These are phyloP conservation scores for Aphidius colemani DNA, from an alignment of 2,888 invertebrate genomes.

Conservation along the genomic window DNA sequence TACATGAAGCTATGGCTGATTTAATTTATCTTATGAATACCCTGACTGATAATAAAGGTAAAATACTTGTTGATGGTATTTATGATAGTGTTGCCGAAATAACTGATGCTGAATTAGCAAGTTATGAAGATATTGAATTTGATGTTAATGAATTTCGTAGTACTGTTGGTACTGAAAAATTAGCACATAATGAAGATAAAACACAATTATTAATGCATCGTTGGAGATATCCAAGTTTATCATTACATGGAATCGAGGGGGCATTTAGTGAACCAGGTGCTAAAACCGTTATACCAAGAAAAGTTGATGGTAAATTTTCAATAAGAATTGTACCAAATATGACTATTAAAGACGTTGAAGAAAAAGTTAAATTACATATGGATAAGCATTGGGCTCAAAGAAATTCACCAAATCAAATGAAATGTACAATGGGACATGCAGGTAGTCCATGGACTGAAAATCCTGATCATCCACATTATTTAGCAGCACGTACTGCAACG, in stretches of 20 bases:
- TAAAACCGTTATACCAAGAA: conserved; percentile 93
- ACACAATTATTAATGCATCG: conserved; percentile 87
- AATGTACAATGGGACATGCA: conserved; percentile 70
- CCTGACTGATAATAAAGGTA: conserved; percentile 84
- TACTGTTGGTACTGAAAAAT: conserved; percentile 71
- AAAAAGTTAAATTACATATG: conserved; percentile 78
- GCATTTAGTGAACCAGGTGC: conserved; percentile 92
- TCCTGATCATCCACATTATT: conserved; percentile 89
- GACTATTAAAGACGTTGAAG: conserved; percentile 80
- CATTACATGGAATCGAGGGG: conserved; percentile 94
- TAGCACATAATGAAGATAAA: conserved; percentile 81
- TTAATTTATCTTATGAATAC: conserved; percentile 83
- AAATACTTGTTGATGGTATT: conserved; percentile 82
- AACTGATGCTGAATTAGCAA: conserved; percentile 70
- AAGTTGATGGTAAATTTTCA: conserved; percentile 96
- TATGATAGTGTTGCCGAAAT: conserved; percentile 82
- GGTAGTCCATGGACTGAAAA: conserved; percentile 94
- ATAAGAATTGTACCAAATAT: conserved; percentile 96
- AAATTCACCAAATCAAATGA: conserved; percentile 85
- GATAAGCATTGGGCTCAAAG: conserved; percentile 78
- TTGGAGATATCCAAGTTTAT: conserved; percentile 93
- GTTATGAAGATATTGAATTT: conserved; percentile 86
- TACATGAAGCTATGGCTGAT: conserved; percentile 90
- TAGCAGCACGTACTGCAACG: conserved; percentile 83
- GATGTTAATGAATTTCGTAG: conserved; percentile 76